These are phyloP conservation scores for Callaeas wilsoni DNA, from an alignment of 2,113 vertebrate genomes.

Conservation along the genomic window DNA sequence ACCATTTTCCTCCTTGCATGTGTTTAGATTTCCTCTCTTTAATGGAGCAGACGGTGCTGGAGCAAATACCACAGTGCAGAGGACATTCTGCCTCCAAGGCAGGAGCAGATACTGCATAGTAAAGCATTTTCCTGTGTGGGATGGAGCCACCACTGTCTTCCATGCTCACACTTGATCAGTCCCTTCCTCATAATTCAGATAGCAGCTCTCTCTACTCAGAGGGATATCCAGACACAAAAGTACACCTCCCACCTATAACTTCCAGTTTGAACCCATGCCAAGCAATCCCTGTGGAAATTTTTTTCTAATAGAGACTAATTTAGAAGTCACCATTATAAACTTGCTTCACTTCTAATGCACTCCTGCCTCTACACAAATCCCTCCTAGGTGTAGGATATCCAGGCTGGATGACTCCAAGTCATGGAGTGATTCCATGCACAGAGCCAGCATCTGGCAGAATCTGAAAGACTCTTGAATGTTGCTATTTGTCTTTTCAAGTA, in stretches of 20 bases:
- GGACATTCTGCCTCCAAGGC: not conserved
- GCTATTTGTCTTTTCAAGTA: not conserved
- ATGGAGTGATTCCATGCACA: not conserved
- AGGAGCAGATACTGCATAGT: not conserved
- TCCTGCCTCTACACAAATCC: not conserved
- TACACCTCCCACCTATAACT: not conserved
- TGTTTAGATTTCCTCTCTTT: not conserved
- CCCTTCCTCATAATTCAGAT: not conserved
- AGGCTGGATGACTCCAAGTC: not conserved
- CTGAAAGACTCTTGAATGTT: not conserved
- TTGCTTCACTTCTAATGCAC: not conserved
- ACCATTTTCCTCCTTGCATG: not conserved
- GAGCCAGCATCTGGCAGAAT: not conserved
- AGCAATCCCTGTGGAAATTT: not conserved
- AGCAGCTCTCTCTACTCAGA: not conserved
- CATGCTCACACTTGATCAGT: not conserved
- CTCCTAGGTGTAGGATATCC: not conserved
- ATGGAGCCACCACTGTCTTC: not conserved
- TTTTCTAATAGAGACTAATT: not conserved
- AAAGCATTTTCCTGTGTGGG: not conserved
- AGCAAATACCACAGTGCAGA: not conserved
- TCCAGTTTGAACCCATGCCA: not conserved
- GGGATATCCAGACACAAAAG: not conserved
- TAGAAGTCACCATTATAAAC: not conserved
- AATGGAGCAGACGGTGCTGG: not conserved